Conservation (phyloP, 2,113 vertebrate species). For the Hepsetus odoe region DNA sequence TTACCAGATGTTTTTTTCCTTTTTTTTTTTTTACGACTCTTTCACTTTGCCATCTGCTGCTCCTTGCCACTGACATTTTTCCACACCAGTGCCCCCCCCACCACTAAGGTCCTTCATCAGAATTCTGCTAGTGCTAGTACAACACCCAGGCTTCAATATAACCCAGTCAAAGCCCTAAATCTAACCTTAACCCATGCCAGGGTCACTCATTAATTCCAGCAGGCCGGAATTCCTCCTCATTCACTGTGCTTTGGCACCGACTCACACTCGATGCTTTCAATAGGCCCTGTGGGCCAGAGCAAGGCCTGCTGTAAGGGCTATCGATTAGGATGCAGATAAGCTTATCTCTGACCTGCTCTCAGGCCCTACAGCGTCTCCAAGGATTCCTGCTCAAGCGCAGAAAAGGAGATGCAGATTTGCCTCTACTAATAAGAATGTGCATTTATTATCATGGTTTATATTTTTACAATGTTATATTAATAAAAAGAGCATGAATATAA, state of each 20-base stretch:
- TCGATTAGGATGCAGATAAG: conserved; percentile 43
- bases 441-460: too few relatives aligned
- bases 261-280: conserved; percentile 19
- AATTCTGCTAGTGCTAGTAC: neutral
- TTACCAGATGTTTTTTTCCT: conserved; percentile 50
- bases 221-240: conserved; percentile 3
- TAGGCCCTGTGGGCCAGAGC: conserved; percentile 13
- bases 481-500: too few relatives aligned
- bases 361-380: conserved; percentile 7
- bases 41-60: conserved; percentile 54
- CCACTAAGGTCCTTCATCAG: neutral
- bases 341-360: conserved; percentile 45
- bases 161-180: neutral
- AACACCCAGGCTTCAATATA: conserved; percentile 3
- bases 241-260: neutral
- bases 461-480: too few relatives aligned
- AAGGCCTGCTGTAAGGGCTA: conserved; percentile 34
- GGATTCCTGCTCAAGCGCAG: neutral
- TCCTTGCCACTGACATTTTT: conserved; percentile 34
- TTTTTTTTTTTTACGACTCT: neutral
- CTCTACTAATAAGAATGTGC: too few relatives aligned
- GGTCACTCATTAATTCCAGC: conserved; percentile 19
- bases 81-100: neutral
- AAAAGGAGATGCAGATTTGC: neutral
- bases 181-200: neutral